Evolutionary conservation across 2,797 vertebrate species (phyloP).

Genomic region (Miichthys miiuy): DNA sequence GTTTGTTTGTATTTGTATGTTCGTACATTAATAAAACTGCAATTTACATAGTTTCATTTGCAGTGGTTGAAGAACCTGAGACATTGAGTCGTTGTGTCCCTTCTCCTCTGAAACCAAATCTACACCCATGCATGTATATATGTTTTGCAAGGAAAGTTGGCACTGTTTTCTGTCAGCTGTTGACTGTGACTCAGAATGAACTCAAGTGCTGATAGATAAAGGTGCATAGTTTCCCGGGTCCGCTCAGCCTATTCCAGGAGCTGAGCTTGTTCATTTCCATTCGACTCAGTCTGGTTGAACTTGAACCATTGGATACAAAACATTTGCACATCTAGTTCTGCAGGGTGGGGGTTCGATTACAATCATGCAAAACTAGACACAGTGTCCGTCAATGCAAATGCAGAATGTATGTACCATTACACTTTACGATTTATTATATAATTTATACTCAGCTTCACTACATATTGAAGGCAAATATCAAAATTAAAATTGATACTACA

Average conservation of each 20-base stretch:
- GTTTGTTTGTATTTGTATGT: too few species aligned
- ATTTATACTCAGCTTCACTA: not conserved
- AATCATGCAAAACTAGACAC: not conserved
- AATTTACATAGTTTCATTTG: not conserved
- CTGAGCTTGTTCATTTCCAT: slow-evolving; percentile 80
- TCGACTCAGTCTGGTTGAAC: slow-evolving; percentile 28
- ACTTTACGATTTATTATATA: not conserved
- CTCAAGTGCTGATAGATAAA: slow-evolving; percentile 62
- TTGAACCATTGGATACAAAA: slow-evolving; percentile 21
- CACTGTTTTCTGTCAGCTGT: slow-evolving; percentile 27
- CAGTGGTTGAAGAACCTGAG: not conserved
- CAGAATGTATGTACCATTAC: not conserved
- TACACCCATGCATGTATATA: not conserved
- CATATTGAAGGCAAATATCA: not conserved
- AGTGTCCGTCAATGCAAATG: not conserved
- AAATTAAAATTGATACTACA: not conserved
- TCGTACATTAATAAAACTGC: not conserved
- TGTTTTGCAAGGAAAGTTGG: slow-evolving; percentile 5
- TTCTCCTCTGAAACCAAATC: slow-evolving; percentile 1
- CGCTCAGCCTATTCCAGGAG: slow-evolving; percentile 30
- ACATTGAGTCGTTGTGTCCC: not conserved
- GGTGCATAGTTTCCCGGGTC: slow-evolving; percentile 40
- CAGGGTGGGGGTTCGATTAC: not conserved
- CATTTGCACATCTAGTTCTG: slow-evolving; percentile 30
- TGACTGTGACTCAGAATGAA: slow-evolving; percentile 32